Conservation (phyloP, 2,797 vertebrate species). For the Pseudocheirus occidentalis region DNA sequence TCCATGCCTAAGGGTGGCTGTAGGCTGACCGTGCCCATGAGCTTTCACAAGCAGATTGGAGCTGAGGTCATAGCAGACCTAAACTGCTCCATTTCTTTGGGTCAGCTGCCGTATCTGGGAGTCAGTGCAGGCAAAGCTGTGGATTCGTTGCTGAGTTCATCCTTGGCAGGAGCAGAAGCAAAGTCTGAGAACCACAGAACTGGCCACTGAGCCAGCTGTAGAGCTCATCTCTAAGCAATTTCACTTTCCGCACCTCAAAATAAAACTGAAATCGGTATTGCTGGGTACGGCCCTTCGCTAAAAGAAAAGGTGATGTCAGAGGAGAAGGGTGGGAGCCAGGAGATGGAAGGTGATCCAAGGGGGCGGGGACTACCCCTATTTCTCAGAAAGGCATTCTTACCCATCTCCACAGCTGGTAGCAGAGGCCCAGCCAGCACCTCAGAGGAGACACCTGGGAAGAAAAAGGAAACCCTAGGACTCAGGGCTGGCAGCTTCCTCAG, state of each 20-base stretch:
- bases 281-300: slow-evolving; percentile 51
- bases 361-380: background rate
- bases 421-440: background rate
- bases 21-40: background rate
- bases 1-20: background rate
- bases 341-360: background rate
- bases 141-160: background rate
- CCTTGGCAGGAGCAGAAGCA: background rate
- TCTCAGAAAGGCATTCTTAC: background rate
- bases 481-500: background rate
- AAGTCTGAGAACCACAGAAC: slow-evolving; percentile 50
- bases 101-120: background rate
- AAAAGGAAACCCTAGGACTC: background rate
- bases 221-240: slow-evolving; percentile 73
- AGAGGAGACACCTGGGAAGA: background rate
- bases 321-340: background rate
- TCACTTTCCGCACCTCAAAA: slow-evolving; percentile 49
- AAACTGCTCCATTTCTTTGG: background rate
- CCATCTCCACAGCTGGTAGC: background rate
- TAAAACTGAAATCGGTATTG: slow-evolving; percentile 66
- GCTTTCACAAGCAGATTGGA: background rate
- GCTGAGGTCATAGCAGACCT: background rate
- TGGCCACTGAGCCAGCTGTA: slow-evolving; percentile 35
- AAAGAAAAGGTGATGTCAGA: slow-evolving; percentile 38
- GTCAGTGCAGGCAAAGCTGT: background rate